These are phyloP conservation scores for Pogonomyrmex californicus DNA, from an alignment of 1,140 invertebrate species.

Conservation along the genomic window DNA sequence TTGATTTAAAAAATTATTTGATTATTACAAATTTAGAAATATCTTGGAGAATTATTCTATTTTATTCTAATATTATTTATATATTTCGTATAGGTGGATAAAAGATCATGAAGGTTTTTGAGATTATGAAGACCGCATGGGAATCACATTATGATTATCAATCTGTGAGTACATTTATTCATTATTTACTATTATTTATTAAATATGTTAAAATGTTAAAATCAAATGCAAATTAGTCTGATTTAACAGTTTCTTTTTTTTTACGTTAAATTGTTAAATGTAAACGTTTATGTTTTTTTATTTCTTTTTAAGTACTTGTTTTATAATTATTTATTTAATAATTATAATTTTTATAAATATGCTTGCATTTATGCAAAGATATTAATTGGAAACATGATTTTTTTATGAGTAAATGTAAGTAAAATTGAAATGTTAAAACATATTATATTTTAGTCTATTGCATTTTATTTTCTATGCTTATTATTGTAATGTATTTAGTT, in stretches of 20 bases:
- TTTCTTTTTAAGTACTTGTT: no score
- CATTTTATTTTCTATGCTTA: background rate
- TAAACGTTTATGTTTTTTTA: no score
- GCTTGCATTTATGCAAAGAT: background rate
- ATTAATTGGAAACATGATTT: background rate
- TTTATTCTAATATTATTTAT: slow-evolving; percentile 71
- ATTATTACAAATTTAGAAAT: slow-evolving; percentile 6
- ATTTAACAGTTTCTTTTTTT: slow-evolving; percentile 11
- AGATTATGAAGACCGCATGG: slow-evolving; percentile 77
- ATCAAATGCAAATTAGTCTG: background rate
- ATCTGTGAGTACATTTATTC: slow-evolving; percentile 56
- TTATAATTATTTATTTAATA: no score
- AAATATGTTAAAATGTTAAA: background rate
- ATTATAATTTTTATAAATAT: background rate
- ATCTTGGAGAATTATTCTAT: background rate
- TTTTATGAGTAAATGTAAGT: background rate
- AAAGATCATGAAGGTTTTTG: slow-evolving; percentile 76
- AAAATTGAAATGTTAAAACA: background rate
- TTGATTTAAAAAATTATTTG: background rate
- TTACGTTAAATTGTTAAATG: background rate
- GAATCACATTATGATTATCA: slow-evolving; percentile 76
- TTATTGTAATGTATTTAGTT: background rate
- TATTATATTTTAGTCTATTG: background rate
- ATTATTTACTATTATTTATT: slow-evolving; percentile 31
- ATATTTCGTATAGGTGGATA: slow-evolving; percentile 83